These are phyloP conservation scores for Riparia riparia DNA, from an alignment of 2,113 vertebrate genomes.

Conservation along the genomic window DNA sequence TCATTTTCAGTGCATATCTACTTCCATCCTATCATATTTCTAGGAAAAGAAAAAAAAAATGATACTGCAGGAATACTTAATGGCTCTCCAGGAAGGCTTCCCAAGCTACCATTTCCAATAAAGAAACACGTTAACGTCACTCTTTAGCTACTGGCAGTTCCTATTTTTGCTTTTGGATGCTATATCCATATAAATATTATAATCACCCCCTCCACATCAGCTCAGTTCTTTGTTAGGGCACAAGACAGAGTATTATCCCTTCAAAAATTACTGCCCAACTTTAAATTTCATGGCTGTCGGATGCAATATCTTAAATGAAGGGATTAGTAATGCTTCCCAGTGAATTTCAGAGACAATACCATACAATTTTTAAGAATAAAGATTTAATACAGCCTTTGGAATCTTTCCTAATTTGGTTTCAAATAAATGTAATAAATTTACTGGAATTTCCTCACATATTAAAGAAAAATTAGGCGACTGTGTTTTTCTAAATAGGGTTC, in stretches of 20 bases:
- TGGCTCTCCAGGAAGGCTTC: not conserved
- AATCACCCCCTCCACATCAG: not conserved
- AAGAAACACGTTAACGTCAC: not conserved
- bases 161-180: not conserved
- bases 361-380: conserved; percentile 4
- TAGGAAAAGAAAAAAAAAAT: not conserved
- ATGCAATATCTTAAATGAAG: not conserved
- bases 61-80: not conserved
- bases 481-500: not conserved
- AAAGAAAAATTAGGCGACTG: not conserved
- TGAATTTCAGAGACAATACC: not conserved
- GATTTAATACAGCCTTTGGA: not conserved
- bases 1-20: not conserved
- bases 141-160: not conserved
- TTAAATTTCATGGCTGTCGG: conserved; percentile 34
- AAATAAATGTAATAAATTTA: not conserved
- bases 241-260: not conserved
- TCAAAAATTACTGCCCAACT: conserved; percentile 19
- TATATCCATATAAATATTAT: not conserved
- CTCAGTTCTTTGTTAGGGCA: not conserved
- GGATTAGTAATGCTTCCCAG: not conserved
- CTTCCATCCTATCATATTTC: not conserved
- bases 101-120: not conserved
- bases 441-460: not conserved
- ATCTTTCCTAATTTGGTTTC: not conserved